Percentiles rank a stretch among this genome's conserved stretches.
These are phyloP conservation scores for Myotis yumanensis DNA, from an alignment of 2,113 vertebrate genomes.

Conservation along the genomic window DNA sequence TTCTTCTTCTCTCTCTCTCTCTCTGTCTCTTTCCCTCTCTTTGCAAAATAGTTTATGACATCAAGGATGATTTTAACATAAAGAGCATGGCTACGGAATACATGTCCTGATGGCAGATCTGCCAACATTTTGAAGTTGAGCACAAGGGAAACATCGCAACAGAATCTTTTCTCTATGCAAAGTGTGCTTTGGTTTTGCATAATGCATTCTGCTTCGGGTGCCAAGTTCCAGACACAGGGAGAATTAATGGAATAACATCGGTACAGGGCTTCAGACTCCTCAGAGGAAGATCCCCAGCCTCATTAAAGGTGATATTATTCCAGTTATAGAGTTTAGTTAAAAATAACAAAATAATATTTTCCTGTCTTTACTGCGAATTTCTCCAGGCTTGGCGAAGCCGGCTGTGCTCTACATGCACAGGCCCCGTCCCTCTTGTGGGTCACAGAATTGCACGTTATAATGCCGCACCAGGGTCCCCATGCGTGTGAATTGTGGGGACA, in stretches of 20 bases:
- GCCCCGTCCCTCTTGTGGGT: not conserved
- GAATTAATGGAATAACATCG: slow-evolving; percentile 71
- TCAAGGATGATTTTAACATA: slow-evolving; percentile 29
- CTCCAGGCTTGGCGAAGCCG: slow-evolving; percentile 43
- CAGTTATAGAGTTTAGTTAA: slow-evolving; percentile 73
- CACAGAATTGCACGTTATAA: not conserved
- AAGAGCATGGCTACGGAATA: not conserved
- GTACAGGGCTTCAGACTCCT: slow-evolving; percentile 64
- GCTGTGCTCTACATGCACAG: not conserved
- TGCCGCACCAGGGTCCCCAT: no score
- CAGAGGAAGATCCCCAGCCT: slow-evolving; percentile 71
- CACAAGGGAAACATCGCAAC: slow-evolving; percentile 31
- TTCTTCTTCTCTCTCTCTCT: not conserved
- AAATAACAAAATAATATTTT: slow-evolving; percentile 74
- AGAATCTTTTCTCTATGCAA: slow-evolving; percentile 54
- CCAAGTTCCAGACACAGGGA: slow-evolving; percentile 63
- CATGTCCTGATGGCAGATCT: not conserved
- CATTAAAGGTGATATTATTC: slow-evolving; percentile 76
- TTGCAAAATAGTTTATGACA: not conserved
- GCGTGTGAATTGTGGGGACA: not conserved
- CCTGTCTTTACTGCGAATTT: slow-evolving; percentile 65
- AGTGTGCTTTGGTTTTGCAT: slow-evolving; percentile 67
- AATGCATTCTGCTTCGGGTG: slow-evolving; percentile 68
- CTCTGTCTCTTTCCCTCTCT: not conserved
- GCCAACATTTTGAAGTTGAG: slow-evolving; percentile 34